Conservation (phyloP, 2,113 vertebrate species). For the Oenanthe melanoleuca region DNA sequence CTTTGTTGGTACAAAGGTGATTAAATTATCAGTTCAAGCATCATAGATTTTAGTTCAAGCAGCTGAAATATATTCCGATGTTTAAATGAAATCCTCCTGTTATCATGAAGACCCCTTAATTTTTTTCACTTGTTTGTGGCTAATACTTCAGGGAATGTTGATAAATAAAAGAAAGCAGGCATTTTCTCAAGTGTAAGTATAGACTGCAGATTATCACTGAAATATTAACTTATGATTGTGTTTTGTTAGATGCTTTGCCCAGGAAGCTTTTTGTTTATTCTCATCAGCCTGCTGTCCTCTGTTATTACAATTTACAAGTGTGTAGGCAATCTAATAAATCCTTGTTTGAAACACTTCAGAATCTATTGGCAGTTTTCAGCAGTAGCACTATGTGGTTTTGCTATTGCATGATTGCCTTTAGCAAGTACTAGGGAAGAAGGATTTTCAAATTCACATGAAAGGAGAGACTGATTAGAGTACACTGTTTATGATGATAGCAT, state of each 20-base stretch:
- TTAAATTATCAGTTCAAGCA: conserved; percentile 31
- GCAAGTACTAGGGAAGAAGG: not conserved
- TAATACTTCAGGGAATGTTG: conserved; percentile 62
- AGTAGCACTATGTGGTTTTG: not conserved
- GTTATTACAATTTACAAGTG: conserved; percentile 27
- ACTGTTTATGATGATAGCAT: conserved; percentile 1
- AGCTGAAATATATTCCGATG: conserved; percentile 64
- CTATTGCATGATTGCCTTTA: conserved; percentile 25
- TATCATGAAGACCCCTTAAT: conserved; percentile 51
- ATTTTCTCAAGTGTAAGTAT: conserved; percentile 52
- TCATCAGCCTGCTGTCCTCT: conserved; percentile 43
- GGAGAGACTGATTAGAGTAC: conserved; percentile 3
- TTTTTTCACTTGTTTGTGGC: conserved; percentile 63
- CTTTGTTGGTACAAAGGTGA: conserved; percentile 28
- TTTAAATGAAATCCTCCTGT: conserved; percentile 60
- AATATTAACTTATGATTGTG: conserved; percentile 57
- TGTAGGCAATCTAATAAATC: conserved; percentile 32
- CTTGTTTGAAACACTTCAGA: conserved; percentile 52
- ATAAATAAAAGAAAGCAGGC: conserved; percentile 61
- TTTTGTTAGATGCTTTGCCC: conserved; percentile 50
- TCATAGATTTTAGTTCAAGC: conserved; percentile 53
- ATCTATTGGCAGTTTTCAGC: conserved; percentile 41
- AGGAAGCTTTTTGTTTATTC: conserved; percentile 57
- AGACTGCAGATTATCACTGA: not conserved
- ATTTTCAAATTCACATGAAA: conserved; percentile 47